Evolutionary conservation across 2,113 vertebrate genomes (phyloP).

Genomic region (Castor canadensis): DNA sequence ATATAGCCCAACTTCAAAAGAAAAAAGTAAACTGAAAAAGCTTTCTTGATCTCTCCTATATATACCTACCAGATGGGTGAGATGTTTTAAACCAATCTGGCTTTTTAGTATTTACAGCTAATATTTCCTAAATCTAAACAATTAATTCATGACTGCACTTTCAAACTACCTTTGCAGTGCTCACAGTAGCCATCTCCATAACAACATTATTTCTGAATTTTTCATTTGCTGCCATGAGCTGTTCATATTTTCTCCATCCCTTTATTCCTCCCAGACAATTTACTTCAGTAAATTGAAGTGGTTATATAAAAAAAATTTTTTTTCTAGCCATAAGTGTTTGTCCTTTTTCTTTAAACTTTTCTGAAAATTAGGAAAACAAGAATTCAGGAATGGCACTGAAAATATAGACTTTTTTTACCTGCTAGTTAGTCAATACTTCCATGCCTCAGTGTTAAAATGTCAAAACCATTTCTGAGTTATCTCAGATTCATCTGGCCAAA

Average conservation of each 20-base stretch:
- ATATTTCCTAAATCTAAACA: slow-evolving; percentile 25
- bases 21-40: neutral
- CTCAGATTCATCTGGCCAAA: neutral
- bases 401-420: neutral
- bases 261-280: slow-evolving; percentile 50
- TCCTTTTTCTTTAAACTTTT: slow-evolving; percentile 26
- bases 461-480: neutral
- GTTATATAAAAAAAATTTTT: neutral
- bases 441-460: slow-evolving; percentile 6
- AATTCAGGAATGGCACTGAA: neutral
- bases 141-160: slow-evolving; percentile 7
- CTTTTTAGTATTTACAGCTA: slow-evolving; percentile 11
- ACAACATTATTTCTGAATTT: slow-evolving; percentile 62
- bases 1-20: neutral
- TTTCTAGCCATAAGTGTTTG: neutral
- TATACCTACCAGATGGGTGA: neutral
- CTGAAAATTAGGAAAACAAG: slow-evolving; percentile 13
- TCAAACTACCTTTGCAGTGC: slow-evolving; percentile 11
- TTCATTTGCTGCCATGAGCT: slow-evolving; percentile 34
- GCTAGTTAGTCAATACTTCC: neutral
- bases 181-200: slow-evolving; percentile 40
- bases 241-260: slow-evolving; percentile 42
- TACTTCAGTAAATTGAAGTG: slow-evolving; percentile 58
- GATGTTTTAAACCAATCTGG: slow-evolving; percentile 54
- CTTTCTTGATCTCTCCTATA: neutral